Evolutionary conservation across 1,140 invertebrate genomes (phyloP).

Genomic region (Subanguina moxae): DNA sequence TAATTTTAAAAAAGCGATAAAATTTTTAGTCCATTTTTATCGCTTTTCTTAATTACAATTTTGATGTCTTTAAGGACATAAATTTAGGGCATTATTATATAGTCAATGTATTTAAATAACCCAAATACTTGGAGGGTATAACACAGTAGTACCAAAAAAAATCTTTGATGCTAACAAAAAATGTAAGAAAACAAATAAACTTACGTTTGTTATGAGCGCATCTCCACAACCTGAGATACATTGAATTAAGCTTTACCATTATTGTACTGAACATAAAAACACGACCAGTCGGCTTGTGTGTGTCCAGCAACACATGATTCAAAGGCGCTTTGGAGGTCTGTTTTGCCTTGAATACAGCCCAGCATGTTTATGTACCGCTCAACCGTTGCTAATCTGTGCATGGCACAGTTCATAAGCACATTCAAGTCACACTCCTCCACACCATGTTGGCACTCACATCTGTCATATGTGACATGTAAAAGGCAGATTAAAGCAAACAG

Average conservation of each 20-base stretch:
- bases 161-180: no score
- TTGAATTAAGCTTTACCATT: no score
- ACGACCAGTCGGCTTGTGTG: conserved; percentile 31
- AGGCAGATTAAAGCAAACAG: neutral
- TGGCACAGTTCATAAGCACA: conserved; percentile 58
- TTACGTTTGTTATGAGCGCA: conserved; percentile 36
- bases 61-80: no score
- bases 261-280: conserved; percentile 9
- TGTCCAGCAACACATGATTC: conserved; percentile 30
- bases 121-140: no score
- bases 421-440: conserved; percentile 54
- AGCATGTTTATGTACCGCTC: conserved; percentile 47
- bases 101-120: no score
- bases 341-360: conserved; percentile 49
- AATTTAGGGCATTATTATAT: no score
- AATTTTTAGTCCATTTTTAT: no score
- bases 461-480: conserved; percentile 25
- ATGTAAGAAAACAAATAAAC: no score
- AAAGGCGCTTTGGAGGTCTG: conserved; percentile 37
- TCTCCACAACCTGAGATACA: conserved; percentile 34
- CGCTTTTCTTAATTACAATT: no score
- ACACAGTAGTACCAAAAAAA: no score
- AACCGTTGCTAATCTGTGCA: conserved; percentile 40
- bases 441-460: conserved; percentile 56
- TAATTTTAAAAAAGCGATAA: no score